A percentile compares a stretch with the other conserved stretches of the same genome.
phyloP scores from a whole-genome alignment of 1,140 invertebrate genomes.

The Calosoma granatense region DNA sequence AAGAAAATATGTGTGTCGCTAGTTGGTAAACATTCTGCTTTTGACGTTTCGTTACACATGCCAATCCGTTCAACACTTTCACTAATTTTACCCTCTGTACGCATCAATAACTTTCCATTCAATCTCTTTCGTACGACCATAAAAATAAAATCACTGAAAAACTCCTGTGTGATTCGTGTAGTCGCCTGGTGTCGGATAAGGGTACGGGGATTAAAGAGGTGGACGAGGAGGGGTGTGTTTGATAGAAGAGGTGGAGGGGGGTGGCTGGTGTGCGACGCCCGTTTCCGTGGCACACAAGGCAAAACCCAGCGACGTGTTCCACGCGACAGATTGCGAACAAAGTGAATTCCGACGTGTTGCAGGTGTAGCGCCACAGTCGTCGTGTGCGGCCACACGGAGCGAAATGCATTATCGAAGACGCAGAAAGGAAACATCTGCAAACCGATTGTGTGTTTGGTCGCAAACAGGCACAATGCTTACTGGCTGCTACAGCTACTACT shows the following conservation, averaged over 20 bases:
- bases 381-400: neutral
- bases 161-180: too few relatives aligned
- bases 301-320: neutral
- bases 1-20: too few relatives aligned
- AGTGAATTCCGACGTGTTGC: conserved; percentile 7
- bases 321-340: conserved; percentile 6
- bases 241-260: neutral
- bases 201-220: too few relatives aligned
- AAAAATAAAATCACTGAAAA: too few relatives aligned
- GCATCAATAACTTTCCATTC: too few relatives aligned
- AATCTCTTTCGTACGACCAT: too few relatives aligned
- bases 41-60: too few relatives aligned
- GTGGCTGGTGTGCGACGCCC: neutral
- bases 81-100: too few relatives aligned
- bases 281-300: neutral
- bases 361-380: neutral
- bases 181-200: too few relatives aligned
- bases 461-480: neutral
- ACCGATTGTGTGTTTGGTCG: conserved; percentile 6
- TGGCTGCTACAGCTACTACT: neutral
- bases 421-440: conserved; percentile 4
- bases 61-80: too few relatives aligned
- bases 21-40: too few relatives aligned
- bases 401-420: conserved; percentile 8
- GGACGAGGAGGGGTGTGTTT: too few relatives aligned